Evolutionary conservation across 2,113 vertebrate genomes (phyloP).

Genomic region (Pungitius pungitius): DNA sequence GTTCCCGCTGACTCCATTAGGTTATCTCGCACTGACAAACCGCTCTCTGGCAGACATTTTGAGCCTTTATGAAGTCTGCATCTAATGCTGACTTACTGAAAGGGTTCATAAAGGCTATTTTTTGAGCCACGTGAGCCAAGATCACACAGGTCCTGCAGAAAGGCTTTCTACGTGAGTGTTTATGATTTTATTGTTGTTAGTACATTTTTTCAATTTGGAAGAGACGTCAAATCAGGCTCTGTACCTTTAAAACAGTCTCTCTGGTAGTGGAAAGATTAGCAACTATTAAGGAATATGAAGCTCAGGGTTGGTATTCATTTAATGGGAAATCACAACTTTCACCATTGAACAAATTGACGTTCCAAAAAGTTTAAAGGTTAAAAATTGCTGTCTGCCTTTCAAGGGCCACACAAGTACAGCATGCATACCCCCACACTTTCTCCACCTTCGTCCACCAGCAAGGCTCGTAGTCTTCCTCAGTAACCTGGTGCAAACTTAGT

Average conservation of each 20-base stretch:
- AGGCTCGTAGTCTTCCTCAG: not conserved
- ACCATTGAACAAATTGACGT: constrained; percentile 31
- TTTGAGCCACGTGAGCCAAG: no score
- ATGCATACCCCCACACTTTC: not conserved
- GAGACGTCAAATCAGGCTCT: not conserved
- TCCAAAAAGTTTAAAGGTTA: constrained; percentile 13
- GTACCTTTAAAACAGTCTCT: constrained; percentile 2
- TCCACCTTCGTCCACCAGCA: not conserved
- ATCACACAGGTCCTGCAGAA: no score
- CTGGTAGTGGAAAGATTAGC: not conserved
- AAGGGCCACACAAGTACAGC: not conserved
- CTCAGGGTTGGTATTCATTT: not conserved
- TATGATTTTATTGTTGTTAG: not conserved
- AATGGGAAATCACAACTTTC: not conserved
- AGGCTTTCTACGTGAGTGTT: no score
- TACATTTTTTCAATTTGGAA: not conserved
- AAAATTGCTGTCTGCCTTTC: constrained; percentile 14
- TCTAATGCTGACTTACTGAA: no score
- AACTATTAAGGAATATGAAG: not conserved
- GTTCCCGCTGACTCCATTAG: no score
- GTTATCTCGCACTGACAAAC: no score
- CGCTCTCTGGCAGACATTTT: no score
- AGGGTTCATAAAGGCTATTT: no score
- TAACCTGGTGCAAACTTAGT: not conserved
- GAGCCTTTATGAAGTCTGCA: no score